Evolutionary conservation across 2,113 vertebrate genomes (phyloP).

Genomic region (Siniperca knerii): DNA sequence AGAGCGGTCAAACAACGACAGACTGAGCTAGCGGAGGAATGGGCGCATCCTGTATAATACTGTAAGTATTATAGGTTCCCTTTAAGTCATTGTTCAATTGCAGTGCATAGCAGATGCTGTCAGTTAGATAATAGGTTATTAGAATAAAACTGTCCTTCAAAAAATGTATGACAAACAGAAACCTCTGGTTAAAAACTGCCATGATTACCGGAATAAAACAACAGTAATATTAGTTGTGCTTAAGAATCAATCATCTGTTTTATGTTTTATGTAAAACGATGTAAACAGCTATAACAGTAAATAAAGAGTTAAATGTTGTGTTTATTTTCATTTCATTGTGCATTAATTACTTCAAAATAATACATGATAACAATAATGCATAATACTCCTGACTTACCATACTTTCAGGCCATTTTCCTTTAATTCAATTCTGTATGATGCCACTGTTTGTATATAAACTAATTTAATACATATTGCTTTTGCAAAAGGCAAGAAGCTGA

Average conservation of each 20-base stretch:
- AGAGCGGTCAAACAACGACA: too few relatives aligned
- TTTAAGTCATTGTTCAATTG: neutral
- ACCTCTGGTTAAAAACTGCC: neutral
- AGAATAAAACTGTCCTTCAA: neutral
- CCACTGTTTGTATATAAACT: neutral
- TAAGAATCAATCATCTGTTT: neutral
- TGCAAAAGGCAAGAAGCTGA: neutral
- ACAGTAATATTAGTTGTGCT: neutral
- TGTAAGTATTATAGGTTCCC: too few relatives aligned
- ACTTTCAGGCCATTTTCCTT: neutral
- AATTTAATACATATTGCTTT: neutral
- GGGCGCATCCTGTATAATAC: too few relatives aligned
- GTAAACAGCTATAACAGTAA: neutral
- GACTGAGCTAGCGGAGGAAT: too few relatives aligned
- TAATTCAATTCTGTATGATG: neutral
- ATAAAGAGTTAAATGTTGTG: neutral
- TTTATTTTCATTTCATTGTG: neutral
- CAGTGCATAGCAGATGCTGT: neutral
- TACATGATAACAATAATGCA: neutral
- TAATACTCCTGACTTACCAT: neutral
- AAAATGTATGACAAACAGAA: neutral
- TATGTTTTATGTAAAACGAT: neutral
- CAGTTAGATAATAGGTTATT: neutral
- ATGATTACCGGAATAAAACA: neutral
- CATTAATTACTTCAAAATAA: neutral